Percentiles rank a stretch among this genome's conserved stretches.
Evolutionary conservation across 2,113 vertebrate genomes (phyloP).

Genomic region (Halcyon senegalensis): DNA sequence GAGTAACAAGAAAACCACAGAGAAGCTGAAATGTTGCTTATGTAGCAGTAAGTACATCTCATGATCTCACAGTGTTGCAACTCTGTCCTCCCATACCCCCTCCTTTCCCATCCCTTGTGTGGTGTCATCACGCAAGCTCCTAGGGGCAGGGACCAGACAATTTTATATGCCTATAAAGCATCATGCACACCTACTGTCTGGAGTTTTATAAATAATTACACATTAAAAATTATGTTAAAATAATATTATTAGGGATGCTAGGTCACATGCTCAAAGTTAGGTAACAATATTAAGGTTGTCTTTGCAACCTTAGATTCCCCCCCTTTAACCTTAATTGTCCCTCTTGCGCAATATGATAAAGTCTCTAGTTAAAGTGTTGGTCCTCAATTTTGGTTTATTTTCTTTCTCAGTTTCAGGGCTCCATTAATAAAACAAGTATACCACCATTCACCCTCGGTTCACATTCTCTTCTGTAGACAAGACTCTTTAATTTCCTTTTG

Average conservation of each 20-base stretch:
- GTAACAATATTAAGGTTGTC: background rate
- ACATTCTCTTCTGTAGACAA: background rate
- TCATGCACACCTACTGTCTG: slow-evolving; percentile 47
- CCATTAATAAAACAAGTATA: background rate
- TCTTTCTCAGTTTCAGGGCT: background rate
- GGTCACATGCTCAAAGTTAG: background rate
- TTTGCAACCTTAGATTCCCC: background rate
- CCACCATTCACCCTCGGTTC: background rate
- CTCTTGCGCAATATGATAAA: background rate
- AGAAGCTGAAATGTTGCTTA: slow-evolving; percentile 70
- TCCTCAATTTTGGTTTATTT: background rate
- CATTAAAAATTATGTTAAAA: slow-evolving; percentile 48
- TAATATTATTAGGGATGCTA: slow-evolving; percentile 16
- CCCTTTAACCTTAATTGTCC: background rate
- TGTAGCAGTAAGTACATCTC: slow-evolving; percentile 63
- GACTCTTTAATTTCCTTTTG: slow-evolving; percentile 12
- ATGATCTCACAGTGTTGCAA: slow-evolving; percentile 67
- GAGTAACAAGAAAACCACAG: slow-evolving; percentile 68
- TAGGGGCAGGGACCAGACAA: slow-evolving; percentile 58
- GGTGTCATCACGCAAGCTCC: slow-evolving; percentile 57
- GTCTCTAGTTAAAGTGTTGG: background rate
- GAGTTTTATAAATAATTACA: slow-evolving; percentile 61
- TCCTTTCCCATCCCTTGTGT: slow-evolving; percentile 63
- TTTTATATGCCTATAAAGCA: slow-evolving; percentile 48
- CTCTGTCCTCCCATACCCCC: slow-evolving; percentile 64